Base-by-base conservation (phyloP, 2,113 vertebrate genomes). In the Anas platyrhynchos region DNA sequence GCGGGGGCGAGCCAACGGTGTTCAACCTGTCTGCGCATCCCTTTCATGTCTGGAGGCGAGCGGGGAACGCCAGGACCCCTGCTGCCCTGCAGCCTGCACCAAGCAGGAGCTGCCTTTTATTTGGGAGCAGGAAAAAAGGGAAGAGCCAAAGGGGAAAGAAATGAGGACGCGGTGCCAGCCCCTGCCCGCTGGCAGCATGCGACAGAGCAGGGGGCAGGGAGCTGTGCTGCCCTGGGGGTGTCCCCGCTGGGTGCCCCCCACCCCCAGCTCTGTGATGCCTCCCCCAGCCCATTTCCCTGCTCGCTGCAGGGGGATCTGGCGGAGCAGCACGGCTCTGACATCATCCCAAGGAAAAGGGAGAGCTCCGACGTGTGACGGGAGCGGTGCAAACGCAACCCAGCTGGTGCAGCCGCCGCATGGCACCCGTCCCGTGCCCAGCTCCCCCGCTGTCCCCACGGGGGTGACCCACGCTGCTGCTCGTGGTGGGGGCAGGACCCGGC, bases 1-100 rank as follows among this genome's bases (percentile, higher is more conserved):
- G 67, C 1, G 1, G 29, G 31, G 31, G 36, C 0, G 2, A 79
- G 62, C 77, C 38, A 72, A 66, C 3, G 0, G 59, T 27, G 20
- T 41, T 59, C 77, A 43, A 89, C 77, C 89, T 90, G 73, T 65
- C 80, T 80, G 31, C 16, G 44, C 38, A n/a, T n/a, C 41, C 50
- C 75, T 71, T 63, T 94, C 58, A 46, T 43, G 66, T 86, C 68
- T 25, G 46, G 44, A 79, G 76, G 68, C 18, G 36, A 34, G 48
- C 23, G 8, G 29, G 29, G 61, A n/a, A 21, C 34, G 48, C 61
- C 69, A 69, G 59, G 29, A 43, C 13, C 50, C 63, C 44, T 11
- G n/a, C 67, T 26, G 63, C 48, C 41, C 67, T 10, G 29, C 9
- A 9, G 25, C 48, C 27, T 6, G 11, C n/a, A 76, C 41, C 32